Conservation (phyloP, 2,113 vertebrate species). For the Neodon shergylaensis region DNA sequence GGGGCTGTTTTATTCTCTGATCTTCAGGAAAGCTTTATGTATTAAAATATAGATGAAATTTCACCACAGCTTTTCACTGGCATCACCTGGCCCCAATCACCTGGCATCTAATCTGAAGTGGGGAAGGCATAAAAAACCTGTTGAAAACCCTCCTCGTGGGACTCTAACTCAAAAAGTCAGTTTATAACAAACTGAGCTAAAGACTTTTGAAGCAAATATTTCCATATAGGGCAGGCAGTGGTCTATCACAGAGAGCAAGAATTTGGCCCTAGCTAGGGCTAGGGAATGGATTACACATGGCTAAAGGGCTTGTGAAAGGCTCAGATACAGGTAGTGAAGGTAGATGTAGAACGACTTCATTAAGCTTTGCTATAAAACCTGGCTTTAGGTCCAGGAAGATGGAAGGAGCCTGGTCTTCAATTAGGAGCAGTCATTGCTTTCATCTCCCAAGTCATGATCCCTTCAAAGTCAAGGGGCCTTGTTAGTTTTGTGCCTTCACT, state of each 20-base stretch:
- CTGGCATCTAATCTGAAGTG: neutral
- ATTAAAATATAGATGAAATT: no score
- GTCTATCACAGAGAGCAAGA: neutral
- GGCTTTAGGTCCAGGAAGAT: neutral
- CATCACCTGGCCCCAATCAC: neutral
- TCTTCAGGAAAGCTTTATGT: no score
- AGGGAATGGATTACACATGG: neutral
- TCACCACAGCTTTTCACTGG: neutral
- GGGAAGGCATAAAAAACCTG: neutral
- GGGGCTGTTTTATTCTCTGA: no score
- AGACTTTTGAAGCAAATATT: neutral
- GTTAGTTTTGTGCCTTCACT: neutral
- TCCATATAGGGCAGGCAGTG: neutral
- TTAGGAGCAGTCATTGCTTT: neutral
- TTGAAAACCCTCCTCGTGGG: neutral
- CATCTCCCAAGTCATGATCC: neutral
- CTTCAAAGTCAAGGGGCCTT: neutral
- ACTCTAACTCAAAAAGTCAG: neutral
- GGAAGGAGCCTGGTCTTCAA: neutral
- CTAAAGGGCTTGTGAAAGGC: neutral
- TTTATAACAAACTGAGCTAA: neutral
- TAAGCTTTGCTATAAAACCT: neutral
- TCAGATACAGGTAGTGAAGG: neutral
- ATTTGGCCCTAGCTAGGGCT: neutral
- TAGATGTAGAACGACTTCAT: neutral